Conservation (phyloP, 1,140 invertebrate species). For the Linepithema humile region DNA sequence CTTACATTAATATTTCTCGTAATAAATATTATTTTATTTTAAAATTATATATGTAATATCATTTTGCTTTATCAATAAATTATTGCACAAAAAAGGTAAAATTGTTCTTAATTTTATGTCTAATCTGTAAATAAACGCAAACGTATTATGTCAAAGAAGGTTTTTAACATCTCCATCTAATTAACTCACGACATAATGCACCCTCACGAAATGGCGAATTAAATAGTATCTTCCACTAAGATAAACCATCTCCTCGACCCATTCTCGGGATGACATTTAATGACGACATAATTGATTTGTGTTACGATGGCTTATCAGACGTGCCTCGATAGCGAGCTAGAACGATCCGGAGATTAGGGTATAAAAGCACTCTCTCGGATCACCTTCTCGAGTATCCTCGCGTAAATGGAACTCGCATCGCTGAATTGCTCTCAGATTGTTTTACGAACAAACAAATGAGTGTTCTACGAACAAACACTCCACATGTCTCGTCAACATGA, state of each 20-base stretch:
- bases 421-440: slow-evolving; percentile 39
- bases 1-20: too few species aligned
- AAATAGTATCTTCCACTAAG: slow-evolving; percentile 33
- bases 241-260: slow-evolving; percentile 3
- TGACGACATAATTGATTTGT: slow-evolving; percentile 50
- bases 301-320: slow-evolving; percentile 44
- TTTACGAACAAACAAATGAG: slow-evolving; percentile 37
- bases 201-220: slow-evolving; percentile 5
- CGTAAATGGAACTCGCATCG: slow-evolving; percentile 6
- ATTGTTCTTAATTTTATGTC: not conserved
- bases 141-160: not conserved
- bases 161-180: slow-evolving; percentile 13
- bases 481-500: not conserved
- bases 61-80: too few species aligned
- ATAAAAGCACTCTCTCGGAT: slow-evolving; percentile 44
- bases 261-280: slow-evolving; percentile 37
- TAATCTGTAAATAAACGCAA: not conserved
- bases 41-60: not conserved
- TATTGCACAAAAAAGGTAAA: not conserved
- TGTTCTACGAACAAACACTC: slow-evolving; percentile 7
- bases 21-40: not conserved
- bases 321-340: slow-evolving; percentile 26
- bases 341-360: slow-evolving; percentile 45
- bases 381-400: slow-evolving; percentile 16
- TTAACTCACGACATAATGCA: slow-evolving; percentile 1